Base-by-base conservation (phyloP, 92 coral and sea anemone genomes). In the Umimayanthus kanabou region DNA sequence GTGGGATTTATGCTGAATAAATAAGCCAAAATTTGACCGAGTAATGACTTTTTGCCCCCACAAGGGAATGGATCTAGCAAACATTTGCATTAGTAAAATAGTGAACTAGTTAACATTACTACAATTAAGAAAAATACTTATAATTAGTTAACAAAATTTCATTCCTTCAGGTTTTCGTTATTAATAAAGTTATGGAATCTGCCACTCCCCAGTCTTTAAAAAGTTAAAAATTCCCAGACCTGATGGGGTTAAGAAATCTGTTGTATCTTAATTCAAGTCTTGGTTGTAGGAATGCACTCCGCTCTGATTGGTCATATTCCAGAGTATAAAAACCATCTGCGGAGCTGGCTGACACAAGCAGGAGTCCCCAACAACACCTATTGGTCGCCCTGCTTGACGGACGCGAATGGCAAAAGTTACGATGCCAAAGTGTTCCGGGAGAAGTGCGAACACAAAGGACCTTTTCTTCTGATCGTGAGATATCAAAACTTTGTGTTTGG, bases 301-400 rank as follows among this genome's bases (percentile, higher is more conserved):
- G 58, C 73, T 14, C 39, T 22, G 37, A 67, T 82, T 43, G 86
- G 86, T 20, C 86, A 82, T 40, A 82, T 82, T 82, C 86, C 86
- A 13, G 61, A 82, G 64, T 82, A 82, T 58, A 82, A 4, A 30
- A 69, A 26, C 39, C 86, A 82, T 26, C 30, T 82, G 23, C 40
- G 77, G 25, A 16, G 25, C 39, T 82, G 86, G 86, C 16, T 82
- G 26, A 25, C 76, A 2, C 76, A 82, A 39, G 76, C 77, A 43
- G 77, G 86, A 2, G 45, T 82, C n/a, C 29, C 86, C 1, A 82
- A 42, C 77, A 67, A 82, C 86, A 82, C 64, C 13, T 40, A 82
- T 25, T 82, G 86, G 86, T 45, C 86, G 3, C 86, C 86, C 18
- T 82, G 86, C 65, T 69, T 82, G 22, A n/a, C n/a, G n/a, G n/a